phyloP scores from a whole-genome alignment of 2,888 invertebrate genomes.

The Resseliella maxima region DNA sequence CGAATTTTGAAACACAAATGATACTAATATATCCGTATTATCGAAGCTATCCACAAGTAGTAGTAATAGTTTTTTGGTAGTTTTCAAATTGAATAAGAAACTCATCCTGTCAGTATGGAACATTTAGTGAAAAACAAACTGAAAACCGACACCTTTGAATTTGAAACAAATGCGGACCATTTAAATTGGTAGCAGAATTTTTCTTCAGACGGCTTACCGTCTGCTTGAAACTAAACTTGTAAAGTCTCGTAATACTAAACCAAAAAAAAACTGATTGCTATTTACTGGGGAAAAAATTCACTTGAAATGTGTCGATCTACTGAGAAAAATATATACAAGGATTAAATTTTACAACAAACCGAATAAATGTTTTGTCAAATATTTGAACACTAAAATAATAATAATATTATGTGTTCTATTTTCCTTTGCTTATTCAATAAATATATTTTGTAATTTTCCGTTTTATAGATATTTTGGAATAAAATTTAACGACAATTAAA shows the following conservation, averaged over 20 bases:
- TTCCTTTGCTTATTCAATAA: too few species aligned
- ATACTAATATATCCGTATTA: constrained; percentile 7
- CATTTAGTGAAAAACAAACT: background rate
- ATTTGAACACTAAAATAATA: too few species aligned
- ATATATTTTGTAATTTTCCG: too few species aligned
- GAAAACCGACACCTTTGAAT: constrained; percentile 46
- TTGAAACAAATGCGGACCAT: background rate
- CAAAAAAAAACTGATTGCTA: background rate
- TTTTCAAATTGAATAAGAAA: too few species aligned
- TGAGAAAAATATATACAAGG: background rate
- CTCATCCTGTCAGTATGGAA: constrained; percentile 29
- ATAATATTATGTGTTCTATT: too few species aligned
- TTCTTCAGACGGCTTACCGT: background rate
- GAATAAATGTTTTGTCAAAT: background rate
- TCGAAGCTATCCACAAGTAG: background rate
- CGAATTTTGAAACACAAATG: background rate
- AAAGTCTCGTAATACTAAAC: background rate
- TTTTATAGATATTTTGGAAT: too few species aligned
- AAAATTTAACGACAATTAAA: too few species aligned
- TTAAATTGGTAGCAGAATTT: background rate
- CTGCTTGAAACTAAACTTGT: background rate
- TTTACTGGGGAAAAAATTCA: background rate
- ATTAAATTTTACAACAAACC: background rate
- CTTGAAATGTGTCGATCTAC: background rate
- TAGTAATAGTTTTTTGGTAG: too few species aligned